Base-by-base conservation (phyloP, 2,888 invertebrate species). In the Lomographa bimaculata region DNA sequence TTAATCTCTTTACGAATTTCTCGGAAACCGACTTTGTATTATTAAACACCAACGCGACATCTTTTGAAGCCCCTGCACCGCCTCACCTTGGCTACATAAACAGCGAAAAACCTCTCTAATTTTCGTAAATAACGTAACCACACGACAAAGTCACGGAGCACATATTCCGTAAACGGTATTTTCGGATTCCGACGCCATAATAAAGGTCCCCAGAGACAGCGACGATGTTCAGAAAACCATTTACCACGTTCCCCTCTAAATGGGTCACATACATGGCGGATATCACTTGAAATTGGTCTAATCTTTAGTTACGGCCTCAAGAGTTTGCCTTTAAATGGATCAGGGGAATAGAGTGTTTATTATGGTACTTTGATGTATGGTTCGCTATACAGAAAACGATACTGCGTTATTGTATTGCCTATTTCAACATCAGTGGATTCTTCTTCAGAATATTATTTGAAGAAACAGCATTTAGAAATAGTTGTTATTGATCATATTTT, bases 271-370 rank as follows among this genome's bases (percentile, higher is more conserved):
- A 66, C 62, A 61, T 62, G 59, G 57, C 60, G 68, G 67, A 70
- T 71, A 75, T 72, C 67, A 66, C 59, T 57, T 64, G 57, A 71
- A 77, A 77, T 76, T 71, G 75, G 70, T 63, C 68, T 79, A 79
- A 79, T 78, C 78, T 76, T 72, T 73, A 76, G 73, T 75, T 77
- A 79, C 70, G 63, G 61, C 62, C 54, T 54, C 69, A 50, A 63
- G 66, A 74, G 67, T 70, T 69, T 60, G 62, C 66, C 63, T 64
- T 67, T 68, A 61, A 62, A 65, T 47, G 36, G 40, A 47, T 40
- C 27, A 37, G 44, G 43, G 43, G 38, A 38, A 49, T 49, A 32
- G 34, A 47, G 38, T 32, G 42, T 46, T 41, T 38, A 49, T 26
- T 38, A 20, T 36, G 27, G 28, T 28, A 28, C 23, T 44, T 28